Evolutionary conservation across 2,113 vertebrate species (phyloP).

Genomic region (Amphiprion ocellaris): DNA sequence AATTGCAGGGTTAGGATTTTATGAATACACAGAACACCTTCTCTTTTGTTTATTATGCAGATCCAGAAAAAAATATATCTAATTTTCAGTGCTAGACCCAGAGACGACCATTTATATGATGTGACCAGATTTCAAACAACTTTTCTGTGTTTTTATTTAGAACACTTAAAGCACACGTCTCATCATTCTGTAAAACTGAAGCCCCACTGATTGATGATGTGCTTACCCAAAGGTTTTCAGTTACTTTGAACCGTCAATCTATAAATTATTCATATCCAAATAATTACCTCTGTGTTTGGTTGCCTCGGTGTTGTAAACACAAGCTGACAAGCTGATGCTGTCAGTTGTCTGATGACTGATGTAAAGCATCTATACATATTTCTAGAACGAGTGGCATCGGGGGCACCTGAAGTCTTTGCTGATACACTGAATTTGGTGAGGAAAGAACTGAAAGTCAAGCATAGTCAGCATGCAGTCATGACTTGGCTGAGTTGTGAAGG

Average conservation of each 20-base stretch:
- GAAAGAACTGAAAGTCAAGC: constrained; percentile 29
- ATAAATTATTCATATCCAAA: constrained; percentile 66
- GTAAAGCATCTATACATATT: constrained; percentile 28
- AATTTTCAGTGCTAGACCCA: not conserved
- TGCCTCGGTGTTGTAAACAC: constrained; percentile 32
- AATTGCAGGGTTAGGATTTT: not conserved
- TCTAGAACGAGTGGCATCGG: constrained; percentile 9
- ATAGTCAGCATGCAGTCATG: constrained; percentile 38
- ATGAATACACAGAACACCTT: not conserved
- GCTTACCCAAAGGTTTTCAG: constrained; percentile 38
- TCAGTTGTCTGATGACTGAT: constrained; percentile 29
- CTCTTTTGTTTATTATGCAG: constrained; percentile 14
- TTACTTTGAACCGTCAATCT: constrained; percentile 36
- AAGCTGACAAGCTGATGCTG: constrained; percentile 36
- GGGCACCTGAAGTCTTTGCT: constrained; percentile 29
- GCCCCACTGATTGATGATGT: constrained; percentile 22
- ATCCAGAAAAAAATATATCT: not conserved
- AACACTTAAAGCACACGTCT: constrained; percentile 12
- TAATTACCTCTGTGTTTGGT: constrained; percentile 46
- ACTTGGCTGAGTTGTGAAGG: constrained; percentile 21
- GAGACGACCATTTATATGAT: not conserved
- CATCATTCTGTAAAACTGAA: constrained; percentile 28
- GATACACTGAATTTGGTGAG: constrained; percentile 28
- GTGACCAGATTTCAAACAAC: not conserved
- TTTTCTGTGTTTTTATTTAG: not conserved